These are phyloP conservation scores for Pseudopleuronectes americanus DNA, from an alignment of 2,797 vertebrate genomes.

Conservation along the genomic window DNA sequence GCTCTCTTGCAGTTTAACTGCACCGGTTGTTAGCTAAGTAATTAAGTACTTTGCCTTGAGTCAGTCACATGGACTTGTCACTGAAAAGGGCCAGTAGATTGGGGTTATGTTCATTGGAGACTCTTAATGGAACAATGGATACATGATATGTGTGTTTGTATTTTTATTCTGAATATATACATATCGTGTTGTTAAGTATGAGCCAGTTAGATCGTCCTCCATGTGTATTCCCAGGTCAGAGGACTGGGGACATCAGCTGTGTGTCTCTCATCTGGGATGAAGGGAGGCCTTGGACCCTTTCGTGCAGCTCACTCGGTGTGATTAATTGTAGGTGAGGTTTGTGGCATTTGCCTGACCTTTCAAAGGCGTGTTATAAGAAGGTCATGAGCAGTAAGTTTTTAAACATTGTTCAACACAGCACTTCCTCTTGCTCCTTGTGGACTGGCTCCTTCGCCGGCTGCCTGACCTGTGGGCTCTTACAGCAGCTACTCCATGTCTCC, in stretches of 20 bases:
- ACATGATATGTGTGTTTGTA: no score
- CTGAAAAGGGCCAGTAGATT: no score
- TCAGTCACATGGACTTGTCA: no score
- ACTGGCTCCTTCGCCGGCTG: not conserved
- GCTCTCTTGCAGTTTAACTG: no score
- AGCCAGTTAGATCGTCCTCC: no score
- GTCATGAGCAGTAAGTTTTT: slow-evolving; percentile 26
- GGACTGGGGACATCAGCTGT: not conserved
- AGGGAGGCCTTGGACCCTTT: slow-evolving; percentile 24
- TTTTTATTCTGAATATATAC: no score
- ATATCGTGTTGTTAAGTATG: no score
- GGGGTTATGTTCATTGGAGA: no score
- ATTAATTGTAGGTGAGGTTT: slow-evolving; percentile 40
- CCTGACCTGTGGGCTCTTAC: not conserved
- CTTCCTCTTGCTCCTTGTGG: not conserved
- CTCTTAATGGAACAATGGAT: no score
- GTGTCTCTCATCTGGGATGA: slow-evolving; percentile 15
- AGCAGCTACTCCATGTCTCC: not conserved
- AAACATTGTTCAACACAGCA: slow-evolving; percentile 14
- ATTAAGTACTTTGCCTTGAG: no score
- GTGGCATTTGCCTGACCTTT: slow-evolving; percentile 60
- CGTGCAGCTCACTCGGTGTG: slow-evolving; percentile 14
- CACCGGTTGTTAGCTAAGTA: no score
- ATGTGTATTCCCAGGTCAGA: no score
- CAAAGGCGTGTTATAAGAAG: slow-evolving; percentile 16